Conservation (phyloP, 92 coral and sea anemone species). For the Paragorgia papillata region DNA sequence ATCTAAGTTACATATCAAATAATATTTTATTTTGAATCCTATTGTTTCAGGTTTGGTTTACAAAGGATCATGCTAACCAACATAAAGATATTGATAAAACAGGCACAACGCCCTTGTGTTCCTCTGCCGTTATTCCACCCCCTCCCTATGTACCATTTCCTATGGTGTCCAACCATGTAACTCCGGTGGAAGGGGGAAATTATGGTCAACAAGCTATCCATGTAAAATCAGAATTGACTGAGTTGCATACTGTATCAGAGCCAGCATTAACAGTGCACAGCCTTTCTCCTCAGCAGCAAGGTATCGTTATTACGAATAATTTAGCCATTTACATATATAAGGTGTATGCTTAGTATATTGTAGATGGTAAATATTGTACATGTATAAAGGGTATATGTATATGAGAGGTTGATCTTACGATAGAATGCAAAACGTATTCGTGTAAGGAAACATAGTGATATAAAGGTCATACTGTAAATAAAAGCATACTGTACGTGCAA, state of each 20-base stretch:
- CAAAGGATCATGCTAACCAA: conserved; percentile 88
- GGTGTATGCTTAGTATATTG: too few relatives aligned
- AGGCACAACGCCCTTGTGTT: conserved; percentile 61
- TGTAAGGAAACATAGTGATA: too few relatives aligned
- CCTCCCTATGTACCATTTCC: conserved; percentile 70
- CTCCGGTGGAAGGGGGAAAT: conserved; percentile 64
- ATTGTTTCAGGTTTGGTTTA: conserved; percentile 97
- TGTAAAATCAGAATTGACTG: conserved; percentile 91
- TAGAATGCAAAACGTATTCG: too few relatives aligned
- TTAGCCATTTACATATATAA: background rate
- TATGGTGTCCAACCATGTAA: conserved; percentile 68
- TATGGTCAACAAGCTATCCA: conserved; percentile 55
- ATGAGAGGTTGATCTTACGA: too few relatives aligned
- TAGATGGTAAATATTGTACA: too few relatives aligned
- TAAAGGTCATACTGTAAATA: too few relatives aligned
- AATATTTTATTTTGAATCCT: too few relatives aligned
- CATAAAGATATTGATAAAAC: conserved; percentile 67
- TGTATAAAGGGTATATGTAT: too few relatives aligned
- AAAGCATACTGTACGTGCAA: too few relatives aligned
- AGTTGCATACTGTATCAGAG: conserved; percentile 86
- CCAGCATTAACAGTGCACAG: conserved; percentile 72
- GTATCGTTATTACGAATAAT: conserved; percentile 15
- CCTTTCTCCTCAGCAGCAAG: conserved; percentile 70
- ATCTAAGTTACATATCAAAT: too few relatives aligned
- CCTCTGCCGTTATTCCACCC: conserved; percentile 68